Percentiles rank a stretch among this genome's conserved stretches.
Evolutionary conservation across 2,113 vertebrate genomes (phyloP).

Genomic region (Chaenogobius annularis): DNA sequence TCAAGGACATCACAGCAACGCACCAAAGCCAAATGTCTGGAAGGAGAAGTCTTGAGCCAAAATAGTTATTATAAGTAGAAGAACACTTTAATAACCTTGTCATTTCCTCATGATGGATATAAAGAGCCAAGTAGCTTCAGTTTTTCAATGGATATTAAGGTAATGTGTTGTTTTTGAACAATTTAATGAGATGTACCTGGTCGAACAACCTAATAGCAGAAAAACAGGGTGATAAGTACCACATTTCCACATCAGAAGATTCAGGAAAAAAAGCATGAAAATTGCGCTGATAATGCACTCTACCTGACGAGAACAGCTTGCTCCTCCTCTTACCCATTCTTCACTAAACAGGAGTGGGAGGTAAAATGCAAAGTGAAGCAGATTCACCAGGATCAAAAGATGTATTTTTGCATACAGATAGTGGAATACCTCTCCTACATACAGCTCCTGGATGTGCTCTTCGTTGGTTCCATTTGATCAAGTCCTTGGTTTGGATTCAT

Average conservation of each 20-base stretch:
- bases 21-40: neutral
- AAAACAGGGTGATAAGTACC: conserved; percentile 23
- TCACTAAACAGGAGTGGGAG: conserved; percentile 29
- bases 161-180: conserved; percentile 28
- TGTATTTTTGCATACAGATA: conserved; percentile 2
- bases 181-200: conserved; percentile 27
- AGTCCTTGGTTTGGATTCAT: conserved; percentile 69
- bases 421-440: conserved; percentile 89
- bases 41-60: neutral
- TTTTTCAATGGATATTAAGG: neutral
- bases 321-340: conserved; percentile 36
- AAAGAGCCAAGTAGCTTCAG: neutral
- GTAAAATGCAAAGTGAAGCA: conserved; percentile 33
- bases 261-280: neutral
- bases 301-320: conserved; percentile 32
- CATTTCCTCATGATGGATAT: too few relatives aligned
- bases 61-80: neutral
- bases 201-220: conserved; percentile 10
- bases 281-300: conserved; percentile 34
- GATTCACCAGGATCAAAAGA: conserved; percentile 37
- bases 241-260: conserved; percentile 47
- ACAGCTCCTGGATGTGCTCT: conserved; percentile 94
- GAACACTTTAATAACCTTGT: neutral
- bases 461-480: conserved; percentile 99
- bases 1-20: neutral